Evolutionary conservation across 37 sponge, comb jelly and placozoan species (phyloP), one percentile per base, ranked within the genome.

Genomic region (Beroe forskalii): DNA sequence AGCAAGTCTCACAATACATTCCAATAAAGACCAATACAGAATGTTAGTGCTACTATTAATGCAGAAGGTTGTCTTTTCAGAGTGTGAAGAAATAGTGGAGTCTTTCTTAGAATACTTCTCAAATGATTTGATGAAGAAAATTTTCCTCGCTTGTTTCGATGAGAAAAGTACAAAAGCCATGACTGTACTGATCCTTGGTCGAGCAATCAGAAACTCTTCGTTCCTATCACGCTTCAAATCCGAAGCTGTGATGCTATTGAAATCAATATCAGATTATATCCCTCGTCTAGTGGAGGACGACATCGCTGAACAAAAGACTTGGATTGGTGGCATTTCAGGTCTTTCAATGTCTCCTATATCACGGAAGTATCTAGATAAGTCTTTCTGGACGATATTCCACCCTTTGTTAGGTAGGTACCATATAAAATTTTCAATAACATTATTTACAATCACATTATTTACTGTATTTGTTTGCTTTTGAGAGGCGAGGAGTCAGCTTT

Each of bases 301-400:
- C 32, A 69, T 69, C 3, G 72, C 72, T 36, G 72, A 69, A 36
- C 86, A 44, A n/a, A 80, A 80, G 55, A 80, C 86, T 41, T 44
- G 44, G 86, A 80, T 80, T 44, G 55, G 86, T 43, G 44, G 55
- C 14, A 6, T 80, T 8, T 80, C 86, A n/a, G 86, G 55, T 38
- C 55, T 80, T 9, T 80, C 86, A n/a, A 80, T 80, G 86, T 33
- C 86, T 20, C 44, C 44, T n/a, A 41, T 44, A 14, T 35, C 86
- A 24, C 12, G 86, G 40, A 80, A 80, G 42, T 44, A 33, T 22
- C 30, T 80, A 2, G 86, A 80, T 42, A 23, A 25, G 55, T 44
- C 44, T 4, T 80, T 80, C 86, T 80, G 86, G 86, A 80, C 55
- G 1, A 80, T 44, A 32, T 80, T 80, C 55, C 40, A 33, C 9